These are phyloP conservation scores for Tyto alba DNA, from an alignment of 2,113 vertebrate genomes.

Conservation along the genomic window DNA sequence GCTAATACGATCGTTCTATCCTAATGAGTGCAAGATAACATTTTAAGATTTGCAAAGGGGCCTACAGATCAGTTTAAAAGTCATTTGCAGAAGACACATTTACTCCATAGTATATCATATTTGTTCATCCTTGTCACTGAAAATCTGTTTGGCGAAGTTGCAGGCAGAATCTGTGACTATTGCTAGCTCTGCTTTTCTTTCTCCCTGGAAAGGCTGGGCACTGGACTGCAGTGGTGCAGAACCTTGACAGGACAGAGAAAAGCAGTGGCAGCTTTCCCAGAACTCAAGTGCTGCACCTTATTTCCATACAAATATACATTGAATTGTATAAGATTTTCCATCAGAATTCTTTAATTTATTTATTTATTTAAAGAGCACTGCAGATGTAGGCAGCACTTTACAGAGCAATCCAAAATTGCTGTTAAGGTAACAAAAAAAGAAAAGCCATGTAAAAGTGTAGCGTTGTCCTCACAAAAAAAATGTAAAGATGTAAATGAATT, in stretches of 20 bases:
- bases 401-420: background rate
- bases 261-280: slow-evolving; percentile 24
- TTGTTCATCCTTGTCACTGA: background rate
- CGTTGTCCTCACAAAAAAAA: background rate
- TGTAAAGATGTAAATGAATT: background rate
- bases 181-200: background rate
- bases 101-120: background rate
- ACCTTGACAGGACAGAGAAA: background rate
- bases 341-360: background rate
- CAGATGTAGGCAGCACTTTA: background rate
- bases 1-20: background rate
- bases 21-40: background rate
- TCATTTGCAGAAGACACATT: background rate
- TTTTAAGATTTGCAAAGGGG: background rate
- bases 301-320: slow-evolving; percentile 28
- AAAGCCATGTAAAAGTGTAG: background rate
- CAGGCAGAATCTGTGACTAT: background rate
- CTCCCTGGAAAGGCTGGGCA: background rate
- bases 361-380: background rate
- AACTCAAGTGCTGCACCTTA: background rate
- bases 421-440: background rate
- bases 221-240: background rate
- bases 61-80: background rate
- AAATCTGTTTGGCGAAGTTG: background rate
- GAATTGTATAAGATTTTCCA: background rate